These are phyloP conservation scores for Mallateleia sp. DNA, from an alignment of 2,888 invertebrate genomes.

Conservation along the genomic window DNA sequence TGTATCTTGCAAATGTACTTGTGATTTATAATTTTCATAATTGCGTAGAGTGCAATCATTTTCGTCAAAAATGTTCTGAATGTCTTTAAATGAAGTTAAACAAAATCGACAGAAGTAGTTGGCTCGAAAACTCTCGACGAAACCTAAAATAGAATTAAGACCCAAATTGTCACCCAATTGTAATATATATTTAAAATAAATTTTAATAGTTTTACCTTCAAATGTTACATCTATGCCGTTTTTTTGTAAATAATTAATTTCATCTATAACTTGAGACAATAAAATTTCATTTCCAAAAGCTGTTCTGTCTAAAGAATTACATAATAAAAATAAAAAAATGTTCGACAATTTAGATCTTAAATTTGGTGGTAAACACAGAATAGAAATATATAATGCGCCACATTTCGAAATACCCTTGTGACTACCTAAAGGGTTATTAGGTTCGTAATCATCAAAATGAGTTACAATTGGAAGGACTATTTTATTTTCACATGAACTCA, in stretches of 20 bases:
- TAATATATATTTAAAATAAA: background rate
- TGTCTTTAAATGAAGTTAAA: background rate
- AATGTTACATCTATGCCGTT: background rate
- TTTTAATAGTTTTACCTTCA: background rate
- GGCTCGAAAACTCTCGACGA: background rate
- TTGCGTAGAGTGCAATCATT: constrained; percentile 10
- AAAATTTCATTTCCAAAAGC: background rate
- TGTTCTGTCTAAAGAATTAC: background rate
- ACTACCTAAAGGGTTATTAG: background rate
- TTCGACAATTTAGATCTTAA: constrained; percentile 19
- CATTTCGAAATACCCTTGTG: too few species aligned
- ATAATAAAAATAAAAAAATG: background rate
- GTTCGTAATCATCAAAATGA: constrained; percentile 5
- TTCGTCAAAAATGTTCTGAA: constrained; percentile 19
- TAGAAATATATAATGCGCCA: background rate
- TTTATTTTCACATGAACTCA: background rate
- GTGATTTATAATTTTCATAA: constrained; percentile 1
- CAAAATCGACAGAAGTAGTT: constrained; percentile 1
- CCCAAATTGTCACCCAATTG: background rate
- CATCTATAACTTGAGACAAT: background rate
- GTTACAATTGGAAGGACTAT: background rate
- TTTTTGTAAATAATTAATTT: background rate
- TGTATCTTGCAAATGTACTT: background rate
- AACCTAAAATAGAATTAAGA: background rate
- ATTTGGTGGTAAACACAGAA: constrained; percentile 1